These are phyloP conservation scores for Formica exsecta DNA, from an alignment of 1,140 invertebrate genomes.

Conservation along the genomic window DNA sequence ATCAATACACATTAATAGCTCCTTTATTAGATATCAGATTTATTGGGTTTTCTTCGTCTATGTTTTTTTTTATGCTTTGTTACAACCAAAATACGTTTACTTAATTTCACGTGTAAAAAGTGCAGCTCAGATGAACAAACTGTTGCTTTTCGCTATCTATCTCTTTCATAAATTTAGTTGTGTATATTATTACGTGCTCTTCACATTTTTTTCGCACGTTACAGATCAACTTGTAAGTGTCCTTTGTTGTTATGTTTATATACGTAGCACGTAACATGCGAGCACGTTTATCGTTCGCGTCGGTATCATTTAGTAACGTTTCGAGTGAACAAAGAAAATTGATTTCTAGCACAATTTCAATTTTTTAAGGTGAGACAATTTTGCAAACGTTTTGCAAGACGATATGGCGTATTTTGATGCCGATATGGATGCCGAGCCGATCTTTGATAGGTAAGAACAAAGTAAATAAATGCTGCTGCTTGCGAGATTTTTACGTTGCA, in stretches of 20 bases:
- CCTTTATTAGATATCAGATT: no score
- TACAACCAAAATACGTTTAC: background rate
- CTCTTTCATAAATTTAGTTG: background rate
- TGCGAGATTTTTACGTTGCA: background rate
- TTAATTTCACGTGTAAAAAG: background rate
- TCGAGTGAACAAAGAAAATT: no score
- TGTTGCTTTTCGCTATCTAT: background rate
- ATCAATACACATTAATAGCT: no score
- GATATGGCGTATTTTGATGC: background rate
- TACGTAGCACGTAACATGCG: no score
- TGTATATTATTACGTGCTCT: no score
- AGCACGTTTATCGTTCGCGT: no score
- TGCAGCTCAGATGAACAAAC: background rate
- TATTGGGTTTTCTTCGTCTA: no score
- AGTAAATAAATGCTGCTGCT: background rate
- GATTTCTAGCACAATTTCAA: background rate
- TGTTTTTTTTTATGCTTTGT: no score
- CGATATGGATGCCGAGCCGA: background rate
- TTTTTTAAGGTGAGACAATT: background rate
- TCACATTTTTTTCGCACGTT: background rate
- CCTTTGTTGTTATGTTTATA: no score
- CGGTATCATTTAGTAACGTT: no score
- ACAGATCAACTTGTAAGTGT: no score
- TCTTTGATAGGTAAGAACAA: constrained; percentile 15
- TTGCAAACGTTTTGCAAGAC: background rate